Evolutionary conservation across 2,797 vertebrate genomes (phyloP).

Genomic region (Danio aesculapii): DNA sequence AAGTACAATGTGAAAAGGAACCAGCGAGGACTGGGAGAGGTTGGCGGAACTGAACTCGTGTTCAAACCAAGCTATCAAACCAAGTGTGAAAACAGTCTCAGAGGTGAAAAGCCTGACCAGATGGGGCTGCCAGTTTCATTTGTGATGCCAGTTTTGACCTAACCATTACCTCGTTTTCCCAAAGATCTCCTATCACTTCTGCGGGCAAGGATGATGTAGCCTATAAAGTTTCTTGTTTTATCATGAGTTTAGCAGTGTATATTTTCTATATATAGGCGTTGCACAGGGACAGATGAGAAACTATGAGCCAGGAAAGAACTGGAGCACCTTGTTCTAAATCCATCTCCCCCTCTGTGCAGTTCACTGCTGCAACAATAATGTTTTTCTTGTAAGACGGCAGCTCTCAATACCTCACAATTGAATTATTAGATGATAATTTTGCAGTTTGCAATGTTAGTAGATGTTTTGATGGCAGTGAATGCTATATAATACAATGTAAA

Average conservation of each 20-base stretch:
- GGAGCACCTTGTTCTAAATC: slow-evolving; percentile 79
- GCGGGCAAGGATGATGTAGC: slow-evolving; percentile 11
- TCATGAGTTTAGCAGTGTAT: slow-evolving; percentile 36
- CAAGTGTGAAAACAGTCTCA: slow-evolving; percentile 37
- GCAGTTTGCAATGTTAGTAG: neutral
- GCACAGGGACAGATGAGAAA: slow-evolving; percentile 69
- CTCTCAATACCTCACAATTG: neutral
- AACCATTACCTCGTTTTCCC: neutral
- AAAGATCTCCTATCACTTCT: slow-evolving; percentile 16
- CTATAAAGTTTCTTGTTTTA: slow-evolving; percentile 50
- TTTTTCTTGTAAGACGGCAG: neutral
- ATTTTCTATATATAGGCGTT: slow-evolving; percentile 68
- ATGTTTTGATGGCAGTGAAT: neutral
- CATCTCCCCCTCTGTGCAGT: slow-evolving; percentile 67
- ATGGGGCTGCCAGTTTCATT: slow-evolving; percentile 4
- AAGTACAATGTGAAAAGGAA: neutral
- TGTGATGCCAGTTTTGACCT: slow-evolving; percentile 25
- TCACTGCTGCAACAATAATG: slow-evolving; percentile 3
- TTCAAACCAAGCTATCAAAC: slow-evolving; percentile 2
- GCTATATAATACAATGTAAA: neutral
- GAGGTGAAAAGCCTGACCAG: slow-evolving; percentile 17
- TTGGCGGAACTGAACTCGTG: neutral
- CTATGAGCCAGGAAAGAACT: slow-evolving; percentile 77
- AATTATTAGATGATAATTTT: neutral
- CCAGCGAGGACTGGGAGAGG: neutral